Conservation (phyloP, 1,140 invertebrate species). For the Apis laboriosa region DNA sequence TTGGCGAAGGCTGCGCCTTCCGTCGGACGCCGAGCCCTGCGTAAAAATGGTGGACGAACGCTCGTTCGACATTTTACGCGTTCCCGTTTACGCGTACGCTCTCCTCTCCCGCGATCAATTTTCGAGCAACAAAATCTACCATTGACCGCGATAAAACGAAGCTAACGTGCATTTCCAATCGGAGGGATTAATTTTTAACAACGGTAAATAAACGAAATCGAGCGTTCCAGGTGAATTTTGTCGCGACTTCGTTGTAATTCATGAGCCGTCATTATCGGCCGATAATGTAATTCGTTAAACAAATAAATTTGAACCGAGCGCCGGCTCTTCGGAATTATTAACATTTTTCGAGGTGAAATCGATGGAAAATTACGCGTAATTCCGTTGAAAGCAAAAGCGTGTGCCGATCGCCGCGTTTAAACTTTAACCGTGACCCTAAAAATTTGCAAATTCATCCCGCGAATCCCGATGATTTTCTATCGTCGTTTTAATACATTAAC, state of each 20-base stretch:
- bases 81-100: background rate
- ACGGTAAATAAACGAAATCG: background rate
- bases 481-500: background rate
- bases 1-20: conserved; percentile 32
- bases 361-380: conserved; percentile 29
- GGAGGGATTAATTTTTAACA: conserved; percentile 1
- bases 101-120: background rate
- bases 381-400: conserved; percentile 34
- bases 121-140: background rate
- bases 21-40: conserved; percentile 55
- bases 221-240: background rate
- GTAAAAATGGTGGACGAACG: conserved; percentile 59
- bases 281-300: conserved; percentile 35
- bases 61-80: background rate
- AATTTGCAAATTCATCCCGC: conserved; percentile 30
- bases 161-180: background rate
- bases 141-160: background rate
- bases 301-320: conserved; percentile 23
- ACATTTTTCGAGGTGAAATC: conserved; percentile 40
- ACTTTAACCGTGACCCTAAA: conserved; percentile 43
- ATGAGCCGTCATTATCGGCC: conserved; percentile 16
- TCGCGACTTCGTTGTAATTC: conserved; percentile 23
- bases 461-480: background rate
- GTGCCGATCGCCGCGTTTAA: background rate
- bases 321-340: conserved; percentile 22